These are phyloP conservation scores for Nymphalis urticae DNA, from an alignment of 2,888 invertebrate species.

Conservation along the genomic window DNA sequence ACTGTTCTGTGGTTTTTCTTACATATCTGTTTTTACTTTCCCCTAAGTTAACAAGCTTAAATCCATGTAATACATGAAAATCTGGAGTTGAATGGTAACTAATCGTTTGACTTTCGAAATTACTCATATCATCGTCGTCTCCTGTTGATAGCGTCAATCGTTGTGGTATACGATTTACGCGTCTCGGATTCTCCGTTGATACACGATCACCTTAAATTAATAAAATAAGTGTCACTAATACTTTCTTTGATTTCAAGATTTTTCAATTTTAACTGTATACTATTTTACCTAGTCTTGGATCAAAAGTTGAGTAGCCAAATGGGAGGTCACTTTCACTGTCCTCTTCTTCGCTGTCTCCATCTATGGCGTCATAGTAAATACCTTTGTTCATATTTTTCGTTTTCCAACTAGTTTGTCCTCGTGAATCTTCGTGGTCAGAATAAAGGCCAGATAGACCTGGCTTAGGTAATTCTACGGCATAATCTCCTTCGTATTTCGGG, in stretches of 20 bases:
- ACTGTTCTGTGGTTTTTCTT: constrained; percentile 50
- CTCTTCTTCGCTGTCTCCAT: constrained; percentile 50
- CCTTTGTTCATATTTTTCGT: constrained; percentile 46
- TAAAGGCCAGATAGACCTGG: constrained; percentile 70
- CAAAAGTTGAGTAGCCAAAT: constrained; percentile 67
- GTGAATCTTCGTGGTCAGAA: constrained; percentile 54
- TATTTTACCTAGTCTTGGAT: constrained; percentile 62
- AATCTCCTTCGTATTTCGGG: constrained; percentile 59
- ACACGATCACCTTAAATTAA: constrained; percentile 41
- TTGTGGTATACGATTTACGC: constrained; percentile 47
- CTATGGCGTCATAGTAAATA: constrained; percentile 42
- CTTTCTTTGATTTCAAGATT: not conserved
- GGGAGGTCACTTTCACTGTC: constrained; percentile 49
- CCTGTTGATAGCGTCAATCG: constrained; percentile 50
- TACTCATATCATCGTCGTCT: constrained; percentile 46
- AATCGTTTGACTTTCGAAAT: constrained; percentile 59
- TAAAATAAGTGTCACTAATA: not conserved
- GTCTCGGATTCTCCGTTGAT: constrained; percentile 32
- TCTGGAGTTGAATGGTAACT: constrained; percentile 67
- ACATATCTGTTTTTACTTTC: constrained; percentile 53
- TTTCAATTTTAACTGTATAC: not conserved
- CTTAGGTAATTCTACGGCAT: constrained; percentile 63
- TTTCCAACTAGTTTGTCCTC: constrained; percentile 50
- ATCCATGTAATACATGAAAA: constrained; percentile 69
- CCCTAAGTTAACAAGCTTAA: constrained; percentile 66